phyloP scores from a whole-genome alignment of 1,140 invertebrate species.

The Belonocnema kinseyi region DNA sequence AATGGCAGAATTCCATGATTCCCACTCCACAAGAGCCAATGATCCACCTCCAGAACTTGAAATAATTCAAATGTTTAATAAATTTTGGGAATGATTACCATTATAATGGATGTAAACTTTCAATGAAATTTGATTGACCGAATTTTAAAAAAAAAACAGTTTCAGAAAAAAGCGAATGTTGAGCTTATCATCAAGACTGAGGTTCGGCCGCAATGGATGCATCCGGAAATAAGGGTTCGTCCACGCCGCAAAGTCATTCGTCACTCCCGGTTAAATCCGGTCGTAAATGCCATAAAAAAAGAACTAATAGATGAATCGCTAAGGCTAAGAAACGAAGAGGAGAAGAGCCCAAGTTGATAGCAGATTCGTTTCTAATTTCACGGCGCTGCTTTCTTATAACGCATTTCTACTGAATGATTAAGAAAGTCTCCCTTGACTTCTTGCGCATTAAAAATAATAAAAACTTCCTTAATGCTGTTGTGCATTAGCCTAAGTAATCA shows the following conservation, averaged over 20 bases:
- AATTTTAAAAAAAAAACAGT: too few species aligned
- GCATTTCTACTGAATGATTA: background rate
- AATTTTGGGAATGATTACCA: too few species aligned
- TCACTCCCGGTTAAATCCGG: constrained; percentile 65
- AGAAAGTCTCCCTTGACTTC: background rate
- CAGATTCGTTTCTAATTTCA: constrained; percentile 52
- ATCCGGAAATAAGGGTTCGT: constrained; percentile 56
- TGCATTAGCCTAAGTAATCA: background rate
- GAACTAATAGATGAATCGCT: constrained; percentile 39
- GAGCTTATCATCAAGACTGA: background rate
- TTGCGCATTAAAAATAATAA: constrained; percentile 16
- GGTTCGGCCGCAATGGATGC: constrained; percentile 50
- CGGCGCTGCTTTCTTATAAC: constrained; percentile 37
- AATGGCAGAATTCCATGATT: too few species aligned
- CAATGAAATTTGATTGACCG: too few species aligned
- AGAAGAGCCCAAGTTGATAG: constrained; percentile 35
- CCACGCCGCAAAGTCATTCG: constrained; percentile 59
- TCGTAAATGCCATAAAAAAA: constrained; percentile 57
- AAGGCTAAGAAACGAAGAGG: constrained; percentile 16
- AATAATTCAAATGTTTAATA: too few species aligned
- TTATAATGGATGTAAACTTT: too few species aligned
- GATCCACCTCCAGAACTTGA: too few species aligned
- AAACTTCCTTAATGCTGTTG: background rate
- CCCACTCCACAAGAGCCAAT: too few species aligned
- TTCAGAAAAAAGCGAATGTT: too few species aligned